Base-by-base conservation (phyloP, 2,113 vertebrate species). In the Pseudolaguvia tuberculata region DNA sequence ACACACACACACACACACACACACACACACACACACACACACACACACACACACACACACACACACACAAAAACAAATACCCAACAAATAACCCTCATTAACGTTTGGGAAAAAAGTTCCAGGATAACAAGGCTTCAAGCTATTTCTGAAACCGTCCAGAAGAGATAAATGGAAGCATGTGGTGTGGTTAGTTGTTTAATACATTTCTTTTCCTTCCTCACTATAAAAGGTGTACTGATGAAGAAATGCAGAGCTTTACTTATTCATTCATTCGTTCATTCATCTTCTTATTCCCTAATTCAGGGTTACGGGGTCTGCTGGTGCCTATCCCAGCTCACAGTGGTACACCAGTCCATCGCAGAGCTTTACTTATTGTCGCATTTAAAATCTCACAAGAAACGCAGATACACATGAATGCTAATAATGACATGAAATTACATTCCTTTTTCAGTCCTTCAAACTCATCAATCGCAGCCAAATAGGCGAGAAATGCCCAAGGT, bases 311-410 rank as follows among this genome's bases (percentile, higher is more conserved):
- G n/a, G n/a, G n/a, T n/a, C n/a, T n/a, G n/a, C n/a, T n/a, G n/a
- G n/a, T n/a, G n/a, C n/a, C n/a, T n/a, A n/a, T n/a, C n/a, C n/a
- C n/a, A n/a, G n/a, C n/a, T n/a, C n/a, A n/a, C n/a, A n/a, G n/a
- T n/a, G n/a, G n/a, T n/a, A n/a, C n/a, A n/a, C n/a, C n/a, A n/a
- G n/a, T n/a, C n/a, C n/a, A n/a, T n/a, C n/a, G n/a, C n/a, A n/a
- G 70, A 74, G 59, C 66, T 58, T 63, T 80, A 77, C 73, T 78
- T 48, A 66, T 79, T 73, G 72, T 51, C 83, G 79, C 75, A 86
- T 79, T 84, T 73, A 78, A 69, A 84, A 86, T 88, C 81, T 89
- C 84, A 79, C 45, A 74, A 83, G 87, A 90, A 87, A 73, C 68
- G 39, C 79, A 10, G 45, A 29, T 75, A 88, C 73, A 86, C 42